Evolutionary conservation across 1,140 invertebrate genomes (phyloP).

Genomic region (Rhagoletis pomonella): DNA sequence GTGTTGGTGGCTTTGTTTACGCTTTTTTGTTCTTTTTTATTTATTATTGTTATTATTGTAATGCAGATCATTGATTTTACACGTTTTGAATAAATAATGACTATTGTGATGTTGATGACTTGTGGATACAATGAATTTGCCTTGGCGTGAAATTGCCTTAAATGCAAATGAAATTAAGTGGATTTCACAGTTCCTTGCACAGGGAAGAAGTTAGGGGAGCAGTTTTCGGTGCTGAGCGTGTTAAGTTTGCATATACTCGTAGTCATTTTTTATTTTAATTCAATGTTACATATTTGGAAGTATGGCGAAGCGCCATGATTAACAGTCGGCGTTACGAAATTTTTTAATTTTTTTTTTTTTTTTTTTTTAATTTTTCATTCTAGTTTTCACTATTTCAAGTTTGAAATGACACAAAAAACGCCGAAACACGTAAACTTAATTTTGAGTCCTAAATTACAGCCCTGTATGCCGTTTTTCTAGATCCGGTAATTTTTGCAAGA

Average conservation of each 20-base stretch:
- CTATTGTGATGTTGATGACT: slow-evolving; percentile 36
- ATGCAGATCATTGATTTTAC: slow-evolving; percentile 56
- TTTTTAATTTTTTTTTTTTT: no score
- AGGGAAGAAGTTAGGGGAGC: neutral
- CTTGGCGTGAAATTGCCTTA: slow-evolving; percentile 57
- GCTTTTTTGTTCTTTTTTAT: slow-evolving; percentile 7
- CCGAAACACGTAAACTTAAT: no score
- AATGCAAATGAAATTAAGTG: slow-evolving; percentile 53
- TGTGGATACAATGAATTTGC: slow-evolving; percentile 39
- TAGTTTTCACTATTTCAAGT: neutral
- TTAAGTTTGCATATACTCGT: neutral
- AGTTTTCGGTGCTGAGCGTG: neutral
- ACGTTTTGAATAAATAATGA: slow-evolving; percentile 58
- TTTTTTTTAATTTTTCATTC: neutral
- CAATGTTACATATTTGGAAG: no score
- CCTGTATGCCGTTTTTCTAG: no score
- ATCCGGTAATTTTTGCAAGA: no score
- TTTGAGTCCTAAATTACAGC: no score
- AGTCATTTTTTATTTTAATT: no score
- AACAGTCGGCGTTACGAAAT: no score
- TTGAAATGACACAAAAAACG: no score
- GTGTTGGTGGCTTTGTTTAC: slow-evolving; percentile 19
- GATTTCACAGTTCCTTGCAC: slow-evolving; percentile 16
- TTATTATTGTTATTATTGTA: slow-evolving; percentile 51
- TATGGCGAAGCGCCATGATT: no score